Evolutionary conservation across 2,113 vertebrate genomes (phyloP).

Genomic region (Redunca redunca): DNA sequence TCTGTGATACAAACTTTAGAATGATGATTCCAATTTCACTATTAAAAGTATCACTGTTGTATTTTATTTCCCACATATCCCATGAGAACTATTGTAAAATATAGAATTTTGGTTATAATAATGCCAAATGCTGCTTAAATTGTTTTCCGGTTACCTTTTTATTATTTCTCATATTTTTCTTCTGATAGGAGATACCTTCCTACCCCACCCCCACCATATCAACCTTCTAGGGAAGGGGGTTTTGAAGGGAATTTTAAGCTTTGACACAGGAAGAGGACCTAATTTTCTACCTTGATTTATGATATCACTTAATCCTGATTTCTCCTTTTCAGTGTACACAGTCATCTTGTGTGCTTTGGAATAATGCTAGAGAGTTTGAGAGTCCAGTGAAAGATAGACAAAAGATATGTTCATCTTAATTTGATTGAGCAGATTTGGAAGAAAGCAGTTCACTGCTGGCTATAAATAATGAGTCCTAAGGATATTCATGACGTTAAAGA

Average conservation of each 20-base stretch:
- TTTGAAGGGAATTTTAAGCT: not conserved
- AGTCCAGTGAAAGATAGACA: not conserved
- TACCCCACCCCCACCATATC: not conserved
- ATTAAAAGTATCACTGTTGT: not conserved
- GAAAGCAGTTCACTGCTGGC: not conserved
- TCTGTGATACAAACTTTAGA: not conserved
- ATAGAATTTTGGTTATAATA: not conserved
- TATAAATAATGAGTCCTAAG: not conserved
- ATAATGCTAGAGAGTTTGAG: not conserved
- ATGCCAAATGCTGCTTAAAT: not conserved
- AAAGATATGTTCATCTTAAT: not conserved
- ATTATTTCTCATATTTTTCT: not conserved
- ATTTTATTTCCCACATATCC: not conserved
- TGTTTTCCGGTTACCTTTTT: not conserved
- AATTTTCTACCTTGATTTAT: not conserved
- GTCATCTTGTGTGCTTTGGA: not conserved
- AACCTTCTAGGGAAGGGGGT: not conserved
- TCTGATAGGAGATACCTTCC: not conserved
- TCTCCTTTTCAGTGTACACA: not conserved
- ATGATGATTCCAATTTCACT: not conserved
- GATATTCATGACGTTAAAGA: not conserved
- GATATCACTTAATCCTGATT: not conserved
- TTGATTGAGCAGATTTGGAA: not conserved
- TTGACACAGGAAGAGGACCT: not conserved
- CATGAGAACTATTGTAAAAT: not conserved